Conservation (phyloP, 2,797 vertebrate species). For the Harpagifer antarcticus region DNA sequence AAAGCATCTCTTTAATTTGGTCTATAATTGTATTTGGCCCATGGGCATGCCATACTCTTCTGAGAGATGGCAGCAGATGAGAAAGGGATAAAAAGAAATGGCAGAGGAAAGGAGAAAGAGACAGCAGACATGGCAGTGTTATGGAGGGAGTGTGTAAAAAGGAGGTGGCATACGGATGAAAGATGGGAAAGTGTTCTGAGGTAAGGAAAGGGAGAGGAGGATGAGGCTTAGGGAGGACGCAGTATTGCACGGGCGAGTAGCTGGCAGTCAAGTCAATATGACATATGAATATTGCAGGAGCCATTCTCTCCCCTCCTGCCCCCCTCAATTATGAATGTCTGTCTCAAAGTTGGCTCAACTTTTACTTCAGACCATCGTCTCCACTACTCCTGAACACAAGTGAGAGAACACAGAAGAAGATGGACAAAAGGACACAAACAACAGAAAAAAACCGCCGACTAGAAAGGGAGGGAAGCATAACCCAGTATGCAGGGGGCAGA, state of each 20-base stretch:
- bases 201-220: slow-evolving; percentile 33
- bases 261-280: slow-evolving; percentile 87
- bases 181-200: slow-evolving; percentile 41
- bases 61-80: slow-evolving; percentile 71
- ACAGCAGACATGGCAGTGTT: slow-evolving; percentile 31
- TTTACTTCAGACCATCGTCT: slow-evolving; percentile 63
- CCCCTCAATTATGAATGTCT: slow-evolving; percentile 92
- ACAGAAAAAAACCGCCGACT: background rate
- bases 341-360: slow-evolving; percentile 79
- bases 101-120: slow-evolving; percentile 36
- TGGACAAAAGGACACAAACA: slow-evolving; percentile 33
- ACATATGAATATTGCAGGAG: slow-evolving; percentile 88
- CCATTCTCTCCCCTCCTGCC: slow-evolving; percentile 86
- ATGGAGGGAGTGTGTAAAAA: slow-evolving; percentile 30
- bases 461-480: background rate
- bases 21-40: slow-evolving; percentile 81
- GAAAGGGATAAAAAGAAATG: slow-evolving; percentile 55
- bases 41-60: slow-evolving; percentile 67
- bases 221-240: slow-evolving; percentile 44
- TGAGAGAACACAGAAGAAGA: slow-evolving; percentile 40
- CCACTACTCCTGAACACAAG: slow-evolving; percentile 54
- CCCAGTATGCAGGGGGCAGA: background rate
- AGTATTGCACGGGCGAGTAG: slow-evolving; percentile 69
- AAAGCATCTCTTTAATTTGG: slow-evolving; percentile 77
- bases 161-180: slow-evolving; percentile 41